Conservation (phyloP, 2,888 invertebrate genomes). For the Leptopilina syphax region DNA sequence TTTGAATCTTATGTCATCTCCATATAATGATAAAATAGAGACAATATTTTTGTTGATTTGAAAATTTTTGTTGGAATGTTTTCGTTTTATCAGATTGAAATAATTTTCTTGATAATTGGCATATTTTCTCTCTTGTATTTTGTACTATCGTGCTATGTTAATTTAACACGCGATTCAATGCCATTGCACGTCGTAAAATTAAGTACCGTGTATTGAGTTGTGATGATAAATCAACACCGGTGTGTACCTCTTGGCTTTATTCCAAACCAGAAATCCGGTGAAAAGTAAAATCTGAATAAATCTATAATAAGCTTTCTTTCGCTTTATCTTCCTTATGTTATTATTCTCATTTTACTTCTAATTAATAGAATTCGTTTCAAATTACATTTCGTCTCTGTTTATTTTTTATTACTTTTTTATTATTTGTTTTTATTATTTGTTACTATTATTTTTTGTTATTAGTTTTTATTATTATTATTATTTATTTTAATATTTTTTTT, state of each 20-base stretch:
- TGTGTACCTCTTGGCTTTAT: conserved; percentile 12
- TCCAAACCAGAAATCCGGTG: conserved; percentile 6
- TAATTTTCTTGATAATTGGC: background rate
- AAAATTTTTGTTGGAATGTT: too few species aligned
- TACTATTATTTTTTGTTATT: too few species aligned
- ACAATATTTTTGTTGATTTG: background rate
- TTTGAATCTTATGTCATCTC: too few species aligned
- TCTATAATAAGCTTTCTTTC: background rate
- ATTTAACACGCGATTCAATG: conserved; percentile 26
- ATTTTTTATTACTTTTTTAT: too few species aligned
- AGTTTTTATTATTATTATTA: too few species aligned
- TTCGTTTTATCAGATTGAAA: background rate
- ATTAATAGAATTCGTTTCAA: too few species aligned
- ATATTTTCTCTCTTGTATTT: background rate
- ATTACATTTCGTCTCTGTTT: too few species aligned
- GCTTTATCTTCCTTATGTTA: too few species aligned
- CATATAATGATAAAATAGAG: background rate
- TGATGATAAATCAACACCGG: conserved; percentile 6
- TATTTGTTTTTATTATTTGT: too few species aligned
- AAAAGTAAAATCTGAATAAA: background rate
- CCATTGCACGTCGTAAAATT: conserved; percentile 33
- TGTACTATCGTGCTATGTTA: background rate
- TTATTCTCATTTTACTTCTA: too few species aligned
- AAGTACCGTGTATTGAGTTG: conserved; percentile 17
- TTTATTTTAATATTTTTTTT: too few species aligned